These are phyloP conservation scores for Thomomys bottae DNA, from an alignment of 2,113 vertebrate species.

Conservation along the genomic window DNA sequence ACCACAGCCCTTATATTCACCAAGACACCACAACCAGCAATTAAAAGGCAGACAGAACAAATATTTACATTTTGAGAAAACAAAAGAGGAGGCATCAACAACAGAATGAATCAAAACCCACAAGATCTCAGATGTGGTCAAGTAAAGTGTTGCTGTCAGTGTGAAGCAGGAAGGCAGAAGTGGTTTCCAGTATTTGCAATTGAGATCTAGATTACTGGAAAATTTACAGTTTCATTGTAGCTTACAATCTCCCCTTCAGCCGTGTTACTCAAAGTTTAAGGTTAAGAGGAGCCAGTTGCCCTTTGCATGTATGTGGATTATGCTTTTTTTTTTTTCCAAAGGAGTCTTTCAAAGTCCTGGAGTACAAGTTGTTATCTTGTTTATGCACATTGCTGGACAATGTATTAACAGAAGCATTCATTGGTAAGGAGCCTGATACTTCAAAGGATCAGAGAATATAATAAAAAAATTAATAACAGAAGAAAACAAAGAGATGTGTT, in stretches of 20 bases:
- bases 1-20: slow-evolving; percentile 74
- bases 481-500: not conserved
- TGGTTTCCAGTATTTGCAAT: slow-evolving; percentile 79
- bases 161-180: slow-evolving; percentile 72
- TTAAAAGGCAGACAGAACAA: slow-evolving; percentile 84
- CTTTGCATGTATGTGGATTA: not conserved
- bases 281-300: not conserved
- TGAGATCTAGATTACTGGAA: slow-evolving; percentile 72
- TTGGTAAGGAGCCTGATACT: not conserved
- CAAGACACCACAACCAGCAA: slow-evolving; percentile 77
- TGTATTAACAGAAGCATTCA: not conserved
- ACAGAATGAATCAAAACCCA: slow-evolving; percentile 80
- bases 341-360: slow-evolving; percentile 18
- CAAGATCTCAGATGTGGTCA: slow-evolving; percentile 80
- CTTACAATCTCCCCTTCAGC: slow-evolving; percentile 27
- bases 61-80: slow-evolving; percentile 83
- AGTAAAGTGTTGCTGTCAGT: slow-evolving; percentile 70
- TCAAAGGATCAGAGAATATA: not conserved
- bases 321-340: not conserved
- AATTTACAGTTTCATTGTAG: slow-evolving; percentile 58
- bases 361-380: not conserved
- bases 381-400: not conserved
- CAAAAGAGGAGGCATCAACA: slow-evolving; percentile 73
- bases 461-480: not conserved
- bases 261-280: not conserved